Evolutionary conservation across 2,888 invertebrate genomes (phyloP), one percentile per base, ranked within the genome.

Genomic region (Lobophora halterata): DNA sequence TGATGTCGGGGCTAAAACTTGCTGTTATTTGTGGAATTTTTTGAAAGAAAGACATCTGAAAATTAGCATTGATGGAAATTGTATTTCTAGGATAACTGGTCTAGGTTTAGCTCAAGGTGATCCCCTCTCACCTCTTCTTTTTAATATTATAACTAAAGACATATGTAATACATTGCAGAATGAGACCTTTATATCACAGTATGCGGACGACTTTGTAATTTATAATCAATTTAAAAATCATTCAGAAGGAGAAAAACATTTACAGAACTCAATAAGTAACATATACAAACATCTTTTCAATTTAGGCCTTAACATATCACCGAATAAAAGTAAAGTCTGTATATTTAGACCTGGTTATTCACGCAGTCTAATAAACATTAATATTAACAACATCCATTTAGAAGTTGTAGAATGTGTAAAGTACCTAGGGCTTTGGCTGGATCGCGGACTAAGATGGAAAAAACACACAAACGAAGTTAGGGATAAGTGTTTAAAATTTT

Each of bases 141-240:
- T 28, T 28, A 28, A 28, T 7, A n/a, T 28, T 11, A 28, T 28
- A 6, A 28, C 18, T 18, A 18, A 18, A 28, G 28, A 28, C 9
- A 18, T 28, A 18, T 28, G 28, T 11, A 10, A 18, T 2, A 1
- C 11, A 3, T 5, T 28, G n/a, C 8, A 16, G 3, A 8, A 14
- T 1, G 9, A 14, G 2, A 26, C 16, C n/a, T 16, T 16, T 16
- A 26, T 26, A 7, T 26, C 16, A 8, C 26, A 26, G 7, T 26
- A 26, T 16, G 26, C 26, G 6, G 26, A 26, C 9, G 18, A 18
- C 6, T 28, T 18, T 3, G 28, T 28, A 5, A 16, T 28, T 9
- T 28, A 18, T n/a, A 28, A 28, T 11, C 28, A 18, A 8, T 28
- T 28, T n/a, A 10, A 28, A n/a, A 28, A 18, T 10, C 10, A 4